A percentile compares a stretch with the other conserved stretches of the same genome.
phyloP scores from a whole-genome alignment of 2,888 invertebrate genomes.

The Oscheius sp. region DNA sequence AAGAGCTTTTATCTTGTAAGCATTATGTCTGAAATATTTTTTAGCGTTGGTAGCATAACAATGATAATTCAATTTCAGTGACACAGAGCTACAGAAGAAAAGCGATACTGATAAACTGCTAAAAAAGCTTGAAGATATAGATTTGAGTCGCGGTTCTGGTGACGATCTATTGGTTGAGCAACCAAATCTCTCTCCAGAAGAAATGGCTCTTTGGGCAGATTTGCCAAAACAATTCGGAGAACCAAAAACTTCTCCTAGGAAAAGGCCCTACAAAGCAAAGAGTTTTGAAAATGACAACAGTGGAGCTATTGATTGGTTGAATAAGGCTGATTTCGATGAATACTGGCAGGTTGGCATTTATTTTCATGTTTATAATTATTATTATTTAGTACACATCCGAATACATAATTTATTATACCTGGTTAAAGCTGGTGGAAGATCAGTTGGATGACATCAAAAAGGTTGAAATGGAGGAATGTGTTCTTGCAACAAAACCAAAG shows the following conservation, averaged over 20 bases:
- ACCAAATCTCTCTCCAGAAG: not conserved
- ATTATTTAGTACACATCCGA: constrained; percentile 20
- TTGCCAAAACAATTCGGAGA: constrained; percentile 20
- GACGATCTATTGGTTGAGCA: constrained; percentile 8
- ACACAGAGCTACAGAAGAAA: constrained; percentile 20
- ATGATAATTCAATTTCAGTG: constrained; percentile 22
- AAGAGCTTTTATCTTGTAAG: constrained; percentile 22
- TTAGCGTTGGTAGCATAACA: not conserved
- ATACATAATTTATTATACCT: constrained; percentile 41
- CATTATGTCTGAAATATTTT: not conserved
- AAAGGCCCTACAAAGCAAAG: not conserved
- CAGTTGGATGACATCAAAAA: constrained; percentile 3
- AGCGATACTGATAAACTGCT: constrained; percentile 27
- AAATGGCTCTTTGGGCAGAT: not conserved
- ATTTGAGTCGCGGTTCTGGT: constrained; percentile 1
- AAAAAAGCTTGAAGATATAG: constrained; percentile 1
- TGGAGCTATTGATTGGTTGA: constrained; percentile 13
- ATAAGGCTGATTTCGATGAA: constrained; percentile 17
- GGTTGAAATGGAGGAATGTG: not conserved
- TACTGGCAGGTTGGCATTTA: constrained; percentile 26
- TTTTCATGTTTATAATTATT: not conserved
- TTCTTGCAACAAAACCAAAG: not conserved
- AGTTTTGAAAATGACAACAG: not conserved
- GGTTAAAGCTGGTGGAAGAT: constrained; percentile 41
- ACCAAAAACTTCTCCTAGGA: not conserved